Percentiles rank a stretch among this genome's conserved stretches.
Evolutionary conservation across 2,888 invertebrate species (phyloP).

Genomic region (Ophioninae sp.): DNA sequence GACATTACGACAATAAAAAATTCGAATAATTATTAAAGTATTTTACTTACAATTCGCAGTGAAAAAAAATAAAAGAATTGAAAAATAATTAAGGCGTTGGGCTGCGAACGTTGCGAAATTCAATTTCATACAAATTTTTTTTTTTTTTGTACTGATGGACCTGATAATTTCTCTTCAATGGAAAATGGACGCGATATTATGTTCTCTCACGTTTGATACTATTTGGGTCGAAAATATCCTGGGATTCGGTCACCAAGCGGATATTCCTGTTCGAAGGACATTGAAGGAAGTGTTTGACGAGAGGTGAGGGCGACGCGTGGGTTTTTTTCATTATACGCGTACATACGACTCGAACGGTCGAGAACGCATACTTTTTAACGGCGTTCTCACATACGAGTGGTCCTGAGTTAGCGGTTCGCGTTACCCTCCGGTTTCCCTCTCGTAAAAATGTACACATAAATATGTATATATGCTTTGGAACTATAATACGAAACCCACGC

Average conservation of each 20-base stretch:
- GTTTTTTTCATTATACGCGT: conserved; percentile 1
- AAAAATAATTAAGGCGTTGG: no score
- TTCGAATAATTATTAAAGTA: no score
- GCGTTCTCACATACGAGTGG: conserved; percentile 5
- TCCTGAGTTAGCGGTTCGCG: conserved; percentile 25
- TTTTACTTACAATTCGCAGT: no score
- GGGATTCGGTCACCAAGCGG: conserved; percentile 58
- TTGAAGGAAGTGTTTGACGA: conserved; percentile 42
- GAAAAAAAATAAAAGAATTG: no score
- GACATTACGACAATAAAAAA: no score
- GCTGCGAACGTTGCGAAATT: no score
- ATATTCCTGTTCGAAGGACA: conserved; percentile 60
- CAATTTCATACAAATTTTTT: no score
- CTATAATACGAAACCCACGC: conserved; percentile 51
- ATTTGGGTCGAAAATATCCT: conserved; percentile 44
- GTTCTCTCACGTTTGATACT: background rate
- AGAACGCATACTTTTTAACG: background rate
- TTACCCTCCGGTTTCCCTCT: conserved; percentile 21
- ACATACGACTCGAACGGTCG: background rate
- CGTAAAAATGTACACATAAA: background rate
- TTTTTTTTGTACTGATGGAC: no score
- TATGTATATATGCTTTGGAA: conserved; percentile 16
- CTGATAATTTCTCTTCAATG: background rate
- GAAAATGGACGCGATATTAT: background rate
- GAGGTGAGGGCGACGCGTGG: conserved; percentile 44